These are phyloP conservation scores for Lordiphosa clarofinis DNA, from an alignment of 1,140 invertebrate genomes.

Conservation along the genomic window DNA sequence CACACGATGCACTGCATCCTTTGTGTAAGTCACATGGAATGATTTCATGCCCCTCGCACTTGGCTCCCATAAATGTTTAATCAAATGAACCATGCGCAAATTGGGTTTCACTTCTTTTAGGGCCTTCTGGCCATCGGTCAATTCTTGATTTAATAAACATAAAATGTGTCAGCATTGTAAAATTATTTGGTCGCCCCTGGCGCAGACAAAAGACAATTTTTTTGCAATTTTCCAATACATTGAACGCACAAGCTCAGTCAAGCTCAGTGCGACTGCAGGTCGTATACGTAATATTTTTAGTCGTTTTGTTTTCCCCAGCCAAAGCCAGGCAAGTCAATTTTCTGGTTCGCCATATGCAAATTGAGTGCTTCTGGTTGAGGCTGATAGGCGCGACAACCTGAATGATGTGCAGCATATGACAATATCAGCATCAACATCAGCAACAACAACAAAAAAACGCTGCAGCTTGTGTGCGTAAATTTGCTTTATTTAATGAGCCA, in stretches of 20 bases:
- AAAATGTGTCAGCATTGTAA: conserved; percentile 76
- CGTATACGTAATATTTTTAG: conserved; percentile 55
- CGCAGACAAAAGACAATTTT: conserved; percentile 43
- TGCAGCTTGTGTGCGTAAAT: conserved; percentile 20
- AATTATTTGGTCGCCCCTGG: conserved; percentile 70
- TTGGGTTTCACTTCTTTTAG: conserved; percentile 53
- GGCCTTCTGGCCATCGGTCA: conserved; percentile 17
- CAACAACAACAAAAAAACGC: background rate
- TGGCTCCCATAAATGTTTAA: conserved; percentile 65
- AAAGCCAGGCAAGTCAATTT: too few species aligned
- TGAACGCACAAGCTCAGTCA: conserved; percentile 30
- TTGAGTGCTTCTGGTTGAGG: conserved; percentile 26
- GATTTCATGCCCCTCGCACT: background rate
- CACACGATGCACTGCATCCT: conserved; percentile 25
- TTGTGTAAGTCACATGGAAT: too few species aligned
- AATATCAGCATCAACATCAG: conserved; percentile 3
- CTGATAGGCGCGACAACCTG: conserved; percentile 19
- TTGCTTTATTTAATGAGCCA: conserved; percentile 55
- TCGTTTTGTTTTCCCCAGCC: too few species aligned
- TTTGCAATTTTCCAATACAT: conserved; percentile 73
- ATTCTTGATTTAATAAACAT: conserved; percentile 71
- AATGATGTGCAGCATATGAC: conserved; percentile 15
- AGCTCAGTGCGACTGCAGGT: conserved; percentile 34
- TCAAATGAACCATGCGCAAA: conserved; percentile 76
- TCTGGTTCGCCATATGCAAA: conserved; percentile 33